A percentile compares a stretch with the other conserved stretches of the same genome.
Conservation (phyloP, 2,888 invertebrate species). For the Limulus polyphemus region DNA sequence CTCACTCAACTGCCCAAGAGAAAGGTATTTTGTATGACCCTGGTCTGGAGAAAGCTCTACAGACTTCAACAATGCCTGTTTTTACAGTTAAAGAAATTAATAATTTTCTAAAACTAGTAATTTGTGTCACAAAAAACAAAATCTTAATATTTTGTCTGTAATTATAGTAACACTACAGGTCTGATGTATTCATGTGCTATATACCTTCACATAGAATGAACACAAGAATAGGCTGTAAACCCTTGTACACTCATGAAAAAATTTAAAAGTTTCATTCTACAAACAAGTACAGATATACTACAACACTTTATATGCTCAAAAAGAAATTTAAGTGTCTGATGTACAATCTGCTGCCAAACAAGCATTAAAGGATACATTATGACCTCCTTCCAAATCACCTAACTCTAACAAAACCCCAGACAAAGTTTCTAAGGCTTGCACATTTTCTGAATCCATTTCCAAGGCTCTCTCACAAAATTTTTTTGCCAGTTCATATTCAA, state of each 20-base stretch:
- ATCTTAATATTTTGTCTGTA: no score
- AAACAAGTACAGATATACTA: no score
- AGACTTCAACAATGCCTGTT: constrained; percentile 25
- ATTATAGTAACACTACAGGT: no score
- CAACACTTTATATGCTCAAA: no score
- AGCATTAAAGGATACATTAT: constrained; percentile 31
- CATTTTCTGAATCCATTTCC: constrained; percentile 35
- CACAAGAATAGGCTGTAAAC: no score
- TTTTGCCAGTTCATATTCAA: constrained; percentile 38
- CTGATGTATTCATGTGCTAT: no score
- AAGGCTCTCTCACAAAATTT: constrained; percentile 37
- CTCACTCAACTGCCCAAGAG: constrained; percentile 37
- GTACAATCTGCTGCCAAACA: no score
- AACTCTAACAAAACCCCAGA: constrained; percentile 36
- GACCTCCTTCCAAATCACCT: constrained; percentile 36
- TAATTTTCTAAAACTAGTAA: background rate
- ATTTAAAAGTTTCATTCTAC: no score
- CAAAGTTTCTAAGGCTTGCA: constrained; percentile 36
- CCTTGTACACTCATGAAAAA: no score
- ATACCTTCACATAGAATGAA: no score
- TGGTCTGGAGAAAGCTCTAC: constrained; percentile 36
- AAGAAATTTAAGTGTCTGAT: no score
- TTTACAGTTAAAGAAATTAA: constrained; percentile 19
- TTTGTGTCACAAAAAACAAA: background rate
- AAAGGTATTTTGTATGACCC: constrained; percentile 40